Evolutionary conservation across 2,113 vertebrate genomes (phyloP).

Genomic region (Oreocharis arfaki): DNA sequence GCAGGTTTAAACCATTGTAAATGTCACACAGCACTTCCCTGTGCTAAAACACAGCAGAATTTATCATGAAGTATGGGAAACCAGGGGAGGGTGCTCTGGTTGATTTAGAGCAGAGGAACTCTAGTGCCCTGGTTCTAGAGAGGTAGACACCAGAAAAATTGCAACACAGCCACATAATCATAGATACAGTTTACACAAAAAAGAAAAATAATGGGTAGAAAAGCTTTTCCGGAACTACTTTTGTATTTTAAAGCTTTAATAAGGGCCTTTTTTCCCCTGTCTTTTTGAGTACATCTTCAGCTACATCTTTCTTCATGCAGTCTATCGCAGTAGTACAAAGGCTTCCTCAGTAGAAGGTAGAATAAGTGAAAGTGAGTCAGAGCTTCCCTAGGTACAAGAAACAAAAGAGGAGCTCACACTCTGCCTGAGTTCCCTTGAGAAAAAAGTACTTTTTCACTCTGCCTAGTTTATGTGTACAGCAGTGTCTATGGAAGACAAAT

Average conservation of each 20-base stretch:
- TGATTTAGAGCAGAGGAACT: neutral
- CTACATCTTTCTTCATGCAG: neutral
- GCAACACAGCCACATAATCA: neutral
- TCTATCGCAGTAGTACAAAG: neutral
- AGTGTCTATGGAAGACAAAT: accelerated
- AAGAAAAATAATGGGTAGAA: neutral
- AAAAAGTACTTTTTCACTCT: neutral
- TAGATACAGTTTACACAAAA: neutral
- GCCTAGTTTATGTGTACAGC: accelerated
- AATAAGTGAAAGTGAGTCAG: neutral
- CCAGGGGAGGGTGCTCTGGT: neutral
- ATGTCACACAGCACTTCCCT: neutral
- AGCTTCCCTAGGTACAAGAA: neutral
- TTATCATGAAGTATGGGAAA: neutral
- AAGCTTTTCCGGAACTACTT: neutral
- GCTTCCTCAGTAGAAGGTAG: neutral
- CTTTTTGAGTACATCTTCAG: neutral
- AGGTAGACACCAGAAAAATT: neutral
- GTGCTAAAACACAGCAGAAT: neutral
- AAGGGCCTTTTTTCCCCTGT: accelerated
- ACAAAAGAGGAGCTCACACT: accelerated
- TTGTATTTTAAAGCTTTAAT: neutral
- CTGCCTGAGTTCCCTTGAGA: neutral
- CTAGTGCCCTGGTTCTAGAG: neutral
- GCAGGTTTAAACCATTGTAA: neutral